phyloP scores from a whole-genome alignment of 2,113 vertebrate species.

The Charadrius vociferus region DNA sequence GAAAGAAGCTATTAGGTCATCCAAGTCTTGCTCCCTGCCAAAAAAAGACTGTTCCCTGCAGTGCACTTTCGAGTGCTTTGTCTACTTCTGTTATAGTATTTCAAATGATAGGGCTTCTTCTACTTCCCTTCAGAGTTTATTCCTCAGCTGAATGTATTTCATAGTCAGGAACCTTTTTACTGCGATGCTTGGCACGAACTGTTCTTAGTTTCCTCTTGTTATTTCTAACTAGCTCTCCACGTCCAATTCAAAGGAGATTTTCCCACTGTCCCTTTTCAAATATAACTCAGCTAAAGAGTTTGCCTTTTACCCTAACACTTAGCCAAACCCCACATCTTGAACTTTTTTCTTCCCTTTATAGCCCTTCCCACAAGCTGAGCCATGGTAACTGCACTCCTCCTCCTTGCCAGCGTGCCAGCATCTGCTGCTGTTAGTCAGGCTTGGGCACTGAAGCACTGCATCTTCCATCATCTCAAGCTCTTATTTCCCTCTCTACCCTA shows the following conservation, averaged over 20 bases:
- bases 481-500: neutral
- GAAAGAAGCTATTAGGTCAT: constrained; percentile 51
- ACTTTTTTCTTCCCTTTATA: neutral
- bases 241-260: neutral
- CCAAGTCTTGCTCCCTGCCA: constrained; percentile 16
- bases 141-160: neutral
- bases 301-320: neutral
- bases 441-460: neutral
- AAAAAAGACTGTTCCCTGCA: constrained; percentile 13
- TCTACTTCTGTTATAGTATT: neutral
- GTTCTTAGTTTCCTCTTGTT: neutral
- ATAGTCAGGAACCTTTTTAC: neutral
- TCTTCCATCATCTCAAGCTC: neutral
- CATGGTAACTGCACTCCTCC: neutral
- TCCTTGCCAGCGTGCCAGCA: neutral
- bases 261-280: neutral
- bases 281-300: neutral
- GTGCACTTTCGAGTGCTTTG: constrained; percentile 8
- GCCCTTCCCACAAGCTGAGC: neutral
- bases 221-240: neutral
- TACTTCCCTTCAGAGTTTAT: neutral
- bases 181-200: neutral
- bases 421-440: neutral
- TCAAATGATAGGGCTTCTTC: constrained; percentile 7
- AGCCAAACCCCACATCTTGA: neutral